A percentile compares a stretch with the other conserved stretches of the same genome.
Conservation (phyloP, 2,797 vertebrate genomes). For the Picus viridis region DNA sequence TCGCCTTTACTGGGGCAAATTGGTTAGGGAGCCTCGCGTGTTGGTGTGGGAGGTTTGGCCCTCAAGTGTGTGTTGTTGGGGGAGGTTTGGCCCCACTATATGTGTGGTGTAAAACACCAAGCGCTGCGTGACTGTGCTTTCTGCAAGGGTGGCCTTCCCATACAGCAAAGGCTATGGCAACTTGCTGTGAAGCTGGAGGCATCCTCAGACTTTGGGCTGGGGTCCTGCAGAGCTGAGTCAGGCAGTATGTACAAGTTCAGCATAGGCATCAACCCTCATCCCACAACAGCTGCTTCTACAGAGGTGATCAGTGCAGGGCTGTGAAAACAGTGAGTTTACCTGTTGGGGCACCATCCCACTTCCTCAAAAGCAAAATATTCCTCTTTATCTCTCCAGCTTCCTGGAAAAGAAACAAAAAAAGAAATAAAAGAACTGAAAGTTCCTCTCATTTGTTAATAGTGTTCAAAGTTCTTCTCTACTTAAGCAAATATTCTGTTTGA, state of each 20-base stretch:
- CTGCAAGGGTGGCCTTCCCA: not conserved
- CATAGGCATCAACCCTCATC: not conserved
- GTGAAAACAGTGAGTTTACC: not conserved
- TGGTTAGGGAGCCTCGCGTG: accelerated
- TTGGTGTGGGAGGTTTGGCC: accelerated
- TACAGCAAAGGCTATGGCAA: not conserved
- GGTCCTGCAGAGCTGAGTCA: not conserved
- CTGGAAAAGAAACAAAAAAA: not conserved
- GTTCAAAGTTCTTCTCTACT: not conserved
- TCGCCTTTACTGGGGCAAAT: accelerated
- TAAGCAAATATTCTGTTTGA: not conserved
- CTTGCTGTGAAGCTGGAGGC: not conserved
- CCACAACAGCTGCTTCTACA: not conserved
- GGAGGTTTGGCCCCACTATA: not conserved
- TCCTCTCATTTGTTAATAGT: not conserved
- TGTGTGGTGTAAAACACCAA: accelerated
- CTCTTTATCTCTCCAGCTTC: not conserved
- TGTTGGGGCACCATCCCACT: not conserved
- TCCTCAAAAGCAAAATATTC: not conserved
- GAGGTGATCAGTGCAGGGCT: not conserved
- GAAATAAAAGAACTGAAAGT: not conserved
- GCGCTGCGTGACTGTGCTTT: not conserved
- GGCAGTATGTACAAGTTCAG: not conserved
- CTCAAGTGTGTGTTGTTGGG: accelerated
- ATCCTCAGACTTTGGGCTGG: not conserved